These are phyloP conservation scores for Bergia sp. DNA, from an alignment of 92 coral and sea anemone genomes.

Conservation along the genomic window DNA sequence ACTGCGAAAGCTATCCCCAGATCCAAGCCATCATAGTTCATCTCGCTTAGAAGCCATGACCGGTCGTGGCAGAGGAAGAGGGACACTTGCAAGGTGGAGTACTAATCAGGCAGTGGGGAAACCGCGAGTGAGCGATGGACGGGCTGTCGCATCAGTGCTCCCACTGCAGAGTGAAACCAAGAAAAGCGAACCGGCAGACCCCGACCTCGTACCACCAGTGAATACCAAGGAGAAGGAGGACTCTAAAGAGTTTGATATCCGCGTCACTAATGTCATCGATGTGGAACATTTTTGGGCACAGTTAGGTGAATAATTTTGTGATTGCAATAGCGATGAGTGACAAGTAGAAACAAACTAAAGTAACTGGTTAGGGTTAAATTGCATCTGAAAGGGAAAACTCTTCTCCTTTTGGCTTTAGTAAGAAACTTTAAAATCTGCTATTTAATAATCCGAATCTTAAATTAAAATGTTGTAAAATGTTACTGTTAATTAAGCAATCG, in stretches of 20 bases:
- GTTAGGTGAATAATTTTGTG: constrained; percentile 54
- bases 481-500: too few relatives aligned
- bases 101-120: constrained; percentile 45
- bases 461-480: too few relatives aligned
- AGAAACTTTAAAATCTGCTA: too few relatives aligned
- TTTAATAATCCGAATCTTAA: too few relatives aligned
- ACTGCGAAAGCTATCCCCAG: neutral
- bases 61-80: constrained; percentile 91
- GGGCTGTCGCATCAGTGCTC: constrained; percentile 68
- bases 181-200: constrained; percentile 29
- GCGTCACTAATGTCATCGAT: constrained; percentile 79
- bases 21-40: neutral
- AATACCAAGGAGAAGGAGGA: neutral
- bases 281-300: constrained; percentile 94
- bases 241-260: constrained; percentile 41
- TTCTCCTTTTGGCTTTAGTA: too few relatives aligned
- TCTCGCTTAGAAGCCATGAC: constrained; percentile 48
- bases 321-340: neutral
- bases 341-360: neutral
- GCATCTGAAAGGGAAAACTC: too few relatives aligned
- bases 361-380: too few relatives aligned
- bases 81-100: constrained; percentile 78
- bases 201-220: neutral
- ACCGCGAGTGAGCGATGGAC: constrained; percentile 14
- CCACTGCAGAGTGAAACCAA: constrained; percentile 44